Conservation (phyloP, 2,888 invertebrate species). For the Chrysomela aeneicollis region DNA sequence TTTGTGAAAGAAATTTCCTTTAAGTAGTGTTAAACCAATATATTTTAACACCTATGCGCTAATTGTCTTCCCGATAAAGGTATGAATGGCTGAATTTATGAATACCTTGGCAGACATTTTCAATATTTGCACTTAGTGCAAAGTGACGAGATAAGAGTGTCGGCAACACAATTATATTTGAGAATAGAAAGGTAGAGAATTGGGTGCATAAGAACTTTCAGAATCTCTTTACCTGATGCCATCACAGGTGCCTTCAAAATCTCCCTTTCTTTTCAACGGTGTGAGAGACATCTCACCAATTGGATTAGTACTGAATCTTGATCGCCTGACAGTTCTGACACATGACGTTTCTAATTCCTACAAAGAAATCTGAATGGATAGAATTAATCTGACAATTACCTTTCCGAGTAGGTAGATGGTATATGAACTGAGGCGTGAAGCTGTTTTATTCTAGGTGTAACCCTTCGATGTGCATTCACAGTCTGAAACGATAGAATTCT, state of each 20-base stretch:
- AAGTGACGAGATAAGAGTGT: slow-evolving; percentile 13
- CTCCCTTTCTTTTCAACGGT: neutral
- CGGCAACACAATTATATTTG: neutral
- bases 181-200: neutral
- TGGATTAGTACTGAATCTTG: neutral
- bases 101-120: neutral
- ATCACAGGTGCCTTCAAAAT: neutral
- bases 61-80: slow-evolving; percentile 10
- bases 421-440: too few relatives aligned
- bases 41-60: slow-evolving; percentile 14
- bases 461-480: too few relatives aligned
- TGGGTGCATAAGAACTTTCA: neutral
- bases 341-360: neutral
- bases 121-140: neutral
- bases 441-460: too few relatives aligned
- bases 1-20: neutral
- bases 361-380: neutral
- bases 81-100: slow-evolving; percentile 15
- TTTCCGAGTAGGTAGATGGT: neutral
- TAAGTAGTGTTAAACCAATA: neutral
- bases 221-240: neutral
- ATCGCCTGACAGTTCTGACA: neutral
- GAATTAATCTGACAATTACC: neutral
- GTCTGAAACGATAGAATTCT: too few relatives aligned
- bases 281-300: neutral